Evolutionary conservation across 1,140 invertebrate genomes (phyloP), one percentile per base, ranked within the genome.

Genomic region (Belonocnema kinseyi): DNA sequence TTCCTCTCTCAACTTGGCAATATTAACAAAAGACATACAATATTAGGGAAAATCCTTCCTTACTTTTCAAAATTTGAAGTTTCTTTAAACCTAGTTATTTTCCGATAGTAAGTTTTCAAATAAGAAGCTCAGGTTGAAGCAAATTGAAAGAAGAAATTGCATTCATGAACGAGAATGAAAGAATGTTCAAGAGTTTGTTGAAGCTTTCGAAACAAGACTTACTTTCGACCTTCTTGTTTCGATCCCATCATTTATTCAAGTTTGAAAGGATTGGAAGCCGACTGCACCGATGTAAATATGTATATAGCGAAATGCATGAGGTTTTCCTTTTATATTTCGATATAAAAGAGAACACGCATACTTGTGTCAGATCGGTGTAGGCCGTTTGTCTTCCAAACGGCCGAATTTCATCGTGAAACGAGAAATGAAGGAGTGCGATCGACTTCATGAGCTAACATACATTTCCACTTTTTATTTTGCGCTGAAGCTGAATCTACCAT

Each of bases 81-180:
- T 33, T 33, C 26, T 33, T 33, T 5, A 33, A 33, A 33, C 5
- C 26, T 33, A 33, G 26, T 33, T 33, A 5, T 33, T 33, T 33
- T 33, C 4, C 26, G 26, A 33, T 33, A 33, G 2, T 3, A 33
- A 33, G 26, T 33, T 33, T 33, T 33, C 26, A 33, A 33, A 33
- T 33, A 33, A 33, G 5, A 33, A 33, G 26, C 26, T 4, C 6
- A 7, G 3, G 6, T 8, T 26, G 8, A 75, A 56, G 17, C 54
- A 19, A 33, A 58, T 17, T 51, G 33, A 58, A 79, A 73, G n/a
- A 61, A 46, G 19, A 46, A 50, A 77, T 58, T 72, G 40, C 26
- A 33, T 33, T 33, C 26, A 33, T 33, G 26, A 33, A 33, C 26
- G 26, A 33, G 26, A 5, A 33, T 33, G 26, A 33, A 33, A 33